phyloP scores from a whole-genome alignment of 2,888 invertebrate genomes.

The Tetrapedia diversipes region DNA sequence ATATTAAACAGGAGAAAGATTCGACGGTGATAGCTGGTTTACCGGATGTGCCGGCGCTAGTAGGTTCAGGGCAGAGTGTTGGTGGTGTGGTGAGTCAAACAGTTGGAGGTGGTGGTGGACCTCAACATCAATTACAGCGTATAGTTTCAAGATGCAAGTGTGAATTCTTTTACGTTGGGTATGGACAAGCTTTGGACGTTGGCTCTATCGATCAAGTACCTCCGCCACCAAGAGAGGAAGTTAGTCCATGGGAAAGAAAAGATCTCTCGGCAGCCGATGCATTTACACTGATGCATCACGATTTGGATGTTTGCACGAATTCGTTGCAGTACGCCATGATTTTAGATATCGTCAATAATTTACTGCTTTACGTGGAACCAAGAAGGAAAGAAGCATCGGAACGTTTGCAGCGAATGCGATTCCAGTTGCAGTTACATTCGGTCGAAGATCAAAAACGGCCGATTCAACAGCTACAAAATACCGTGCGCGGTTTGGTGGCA shows the following conservation, averaged over 20 bases:
- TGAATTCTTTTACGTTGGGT: slow-evolving; percentile 98
- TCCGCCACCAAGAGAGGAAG: slow-evolving; percentile 88
- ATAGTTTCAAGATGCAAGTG: slow-evolving; percentile 99
- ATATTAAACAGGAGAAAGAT: slow-evolving; percentile 85
- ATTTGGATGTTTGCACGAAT: slow-evolving; percentile 98
- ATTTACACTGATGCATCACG: slow-evolving; percentile 99
- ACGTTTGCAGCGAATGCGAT: slow-evolving; percentile 95
- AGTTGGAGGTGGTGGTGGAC: slow-evolving; percentile 89
- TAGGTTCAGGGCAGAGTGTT: slow-evolving; percentile 97
- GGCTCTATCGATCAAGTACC: slow-evolving; percentile 87
- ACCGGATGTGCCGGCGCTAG: slow-evolving; percentile 94
- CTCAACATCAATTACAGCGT: slow-evolving; percentile 91
- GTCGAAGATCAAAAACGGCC: slow-evolving; percentile 96
- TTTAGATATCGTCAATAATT: slow-evolving; percentile 98
- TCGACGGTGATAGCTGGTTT: slow-evolving; percentile 90
- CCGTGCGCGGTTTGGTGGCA: slow-evolving; percentile 89
- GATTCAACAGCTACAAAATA: slow-evolving; percentile 94
- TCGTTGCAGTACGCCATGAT: slow-evolving; percentile 97
- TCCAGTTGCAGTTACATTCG: slow-evolving; percentile 95
- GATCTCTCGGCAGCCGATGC: slow-evolving; percentile 95
- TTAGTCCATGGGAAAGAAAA: slow-evolving; percentile 91
- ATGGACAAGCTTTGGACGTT: slow-evolving; percentile 90
- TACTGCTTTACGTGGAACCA: slow-evolving; percentile 97
- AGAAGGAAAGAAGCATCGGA: slow-evolving; percentile 96
- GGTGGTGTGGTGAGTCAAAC: slow-evolving; percentile 97